These are phyloP conservation scores for Agrotis clavis DNA, from an alignment of 2,888 invertebrate genomes.

Conservation along the genomic window DNA sequence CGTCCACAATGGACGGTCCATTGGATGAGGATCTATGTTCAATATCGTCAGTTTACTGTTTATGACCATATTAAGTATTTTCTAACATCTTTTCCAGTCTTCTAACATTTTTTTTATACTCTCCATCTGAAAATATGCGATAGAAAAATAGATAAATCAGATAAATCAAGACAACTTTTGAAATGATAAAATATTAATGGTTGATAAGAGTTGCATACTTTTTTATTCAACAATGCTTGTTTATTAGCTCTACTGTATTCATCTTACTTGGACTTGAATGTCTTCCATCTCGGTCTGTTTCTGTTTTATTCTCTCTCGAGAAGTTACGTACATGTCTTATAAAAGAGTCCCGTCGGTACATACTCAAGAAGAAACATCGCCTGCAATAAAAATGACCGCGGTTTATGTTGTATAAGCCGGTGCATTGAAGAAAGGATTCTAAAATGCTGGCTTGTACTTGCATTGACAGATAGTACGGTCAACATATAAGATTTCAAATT, in stretches of 20 bases:
- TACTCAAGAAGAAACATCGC: conserved; percentile 79
- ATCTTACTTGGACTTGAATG: conserved; percentile 81
- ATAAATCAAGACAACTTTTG: neutral
- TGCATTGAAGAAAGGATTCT: too few relatives aligned
- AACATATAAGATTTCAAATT: too few relatives aligned
- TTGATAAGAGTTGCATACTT: conserved; percentile 68
- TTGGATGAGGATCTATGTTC: conserved; percentile 74
- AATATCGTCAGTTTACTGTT: conserved; percentile 78
- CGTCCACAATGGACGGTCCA: too few relatives aligned
- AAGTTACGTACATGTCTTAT: conserved; percentile 76
- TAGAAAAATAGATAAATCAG: neutral
- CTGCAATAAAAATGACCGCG: conserved; percentile 65
- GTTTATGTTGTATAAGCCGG: neutral
- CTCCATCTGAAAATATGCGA: conserved; percentile 78
- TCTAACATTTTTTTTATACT: conserved; percentile 81
- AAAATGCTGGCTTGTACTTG: too few relatives aligned
- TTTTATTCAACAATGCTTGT: conserved; percentile 82
- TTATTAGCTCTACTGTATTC: conserved; percentile 73
- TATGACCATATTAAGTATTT: conserved; percentile 81
- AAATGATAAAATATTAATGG: neutral
- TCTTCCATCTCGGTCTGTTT: conserved; percentile 83
- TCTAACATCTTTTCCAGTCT: conserved; percentile 87
- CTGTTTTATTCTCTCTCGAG: conserved; percentile 75
- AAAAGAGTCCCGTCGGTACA: conserved; percentile 79
- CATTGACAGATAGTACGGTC: too few relatives aligned